These are phyloP conservation scores for Spea multiplicata DNA, from an alignment of 2,113 vertebrate genomes.

Conservation along the genomic window DNA sequence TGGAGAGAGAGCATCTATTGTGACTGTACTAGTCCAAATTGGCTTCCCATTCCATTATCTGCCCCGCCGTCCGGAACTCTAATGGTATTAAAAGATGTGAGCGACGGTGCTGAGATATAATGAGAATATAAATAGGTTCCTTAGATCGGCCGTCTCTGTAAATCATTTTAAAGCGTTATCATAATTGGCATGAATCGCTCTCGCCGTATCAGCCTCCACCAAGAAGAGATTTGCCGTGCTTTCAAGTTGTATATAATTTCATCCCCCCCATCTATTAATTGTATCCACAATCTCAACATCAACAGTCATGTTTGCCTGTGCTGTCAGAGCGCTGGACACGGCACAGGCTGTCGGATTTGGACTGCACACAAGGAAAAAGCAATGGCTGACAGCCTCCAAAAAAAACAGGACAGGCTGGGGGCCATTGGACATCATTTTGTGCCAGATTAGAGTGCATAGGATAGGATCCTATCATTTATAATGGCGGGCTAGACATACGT, in stretches of 20 bases:
- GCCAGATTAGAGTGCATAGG: no score
- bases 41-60: constrained; percentile 9
- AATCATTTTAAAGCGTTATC: constrained; percentile 15
- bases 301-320: background rate
- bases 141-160: background rate
- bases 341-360: background rate
- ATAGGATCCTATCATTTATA: no score
- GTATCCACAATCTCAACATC: background rate
- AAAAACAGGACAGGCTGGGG: no score
- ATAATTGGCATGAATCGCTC: constrained; percentile 6
- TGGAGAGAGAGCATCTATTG: background rate
- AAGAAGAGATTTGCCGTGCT: background rate
- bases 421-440: no score
- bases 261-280: background rate
- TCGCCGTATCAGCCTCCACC: background rate
- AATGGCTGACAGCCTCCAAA: background rate
- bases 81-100: constrained; percentile 19
- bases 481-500: no score
- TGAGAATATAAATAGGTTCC: constrained; percentile 22
- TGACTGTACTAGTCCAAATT: constrained; percentile 21
- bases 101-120: background rate
- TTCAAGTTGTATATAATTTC: background rate
- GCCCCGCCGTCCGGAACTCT: background rate
- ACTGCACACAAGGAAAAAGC: background rate
- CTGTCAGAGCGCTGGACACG: background rate